A percentile compares a stretch with the other conserved stretches of the same genome.
Conservation (phyloP, 2,888 invertebrate genomes). For the Falcaria lacertinaria region DNA sequence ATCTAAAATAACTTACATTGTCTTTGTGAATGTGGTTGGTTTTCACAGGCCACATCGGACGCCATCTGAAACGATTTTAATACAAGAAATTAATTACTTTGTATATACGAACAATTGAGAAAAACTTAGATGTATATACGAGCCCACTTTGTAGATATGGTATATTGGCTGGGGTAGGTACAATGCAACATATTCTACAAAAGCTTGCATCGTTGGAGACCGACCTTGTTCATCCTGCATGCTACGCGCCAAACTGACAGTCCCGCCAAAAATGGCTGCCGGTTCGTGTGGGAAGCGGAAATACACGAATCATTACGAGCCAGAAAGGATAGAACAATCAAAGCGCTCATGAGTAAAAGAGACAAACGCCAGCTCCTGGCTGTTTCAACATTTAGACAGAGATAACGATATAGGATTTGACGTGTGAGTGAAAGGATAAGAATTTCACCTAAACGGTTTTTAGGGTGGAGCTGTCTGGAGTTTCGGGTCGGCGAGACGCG, state of each 20-base stretch:
- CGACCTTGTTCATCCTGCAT: slow-evolving; percentile 65
- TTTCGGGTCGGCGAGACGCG: slow-evolving; percentile 62
- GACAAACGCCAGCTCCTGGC: slow-evolving; percentile 67
- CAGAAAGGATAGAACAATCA: slow-evolving; percentile 67
- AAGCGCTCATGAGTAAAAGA: slow-evolving; percentile 61
- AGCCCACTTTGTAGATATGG: slow-evolving; percentile 16
- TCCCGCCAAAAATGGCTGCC: slow-evolving; percentile 78
- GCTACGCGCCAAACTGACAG: slow-evolving; percentile 77
- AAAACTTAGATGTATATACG: slow-evolving; percentile 16
- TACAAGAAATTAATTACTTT: slow-evolving; percentile 18
- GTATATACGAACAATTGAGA: slow-evolving; percentile 10
- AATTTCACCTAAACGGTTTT: slow-evolving; percentile 70
- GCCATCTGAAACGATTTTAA: slow-evolving; percentile 42
- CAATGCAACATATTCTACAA: slow-evolving; percentile 27
- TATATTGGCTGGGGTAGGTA: too few species aligned
- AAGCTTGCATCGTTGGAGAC: slow-evolving; percentile 48
- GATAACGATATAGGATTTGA: slow-evolving; percentile 60
- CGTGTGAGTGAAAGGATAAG: slow-evolving; percentile 64
- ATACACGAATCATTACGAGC: slow-evolving; percentile 73
- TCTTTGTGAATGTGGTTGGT: too few species aligned
- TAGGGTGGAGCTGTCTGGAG: slow-evolving; percentile 79
- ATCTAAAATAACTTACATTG: too few species aligned
- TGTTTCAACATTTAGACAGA: slow-evolving; percentile 61
- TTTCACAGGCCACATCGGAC: slow-evolving; percentile 6
- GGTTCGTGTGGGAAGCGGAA: slow-evolving; percentile 76